Percentiles rank a stretch among this genome's conserved stretches.
Conservation (phyloP, 2,888 invertebrate species). For the Orchesellides sinensis region DNA sequence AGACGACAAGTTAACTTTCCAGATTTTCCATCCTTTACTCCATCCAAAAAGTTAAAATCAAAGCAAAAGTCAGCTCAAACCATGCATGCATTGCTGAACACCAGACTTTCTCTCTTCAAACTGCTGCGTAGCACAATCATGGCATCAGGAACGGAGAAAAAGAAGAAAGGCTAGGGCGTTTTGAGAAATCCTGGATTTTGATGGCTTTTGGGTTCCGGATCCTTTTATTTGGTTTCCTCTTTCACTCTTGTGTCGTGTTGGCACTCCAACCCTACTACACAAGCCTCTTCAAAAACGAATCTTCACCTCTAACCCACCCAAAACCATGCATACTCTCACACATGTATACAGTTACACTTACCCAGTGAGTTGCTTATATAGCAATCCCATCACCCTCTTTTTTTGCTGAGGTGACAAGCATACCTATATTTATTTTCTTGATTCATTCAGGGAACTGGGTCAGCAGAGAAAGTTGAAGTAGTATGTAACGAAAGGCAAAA, state of each 20-base stretch:
- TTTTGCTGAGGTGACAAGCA: conserved; percentile 30
- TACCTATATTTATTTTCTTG: conserved; percentile 7
- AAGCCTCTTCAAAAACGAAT: neutral
- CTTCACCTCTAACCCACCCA: neutral
- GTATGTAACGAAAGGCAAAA: conserved; percentile 25
- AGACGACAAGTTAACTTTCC: neutral
- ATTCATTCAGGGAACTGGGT: conserved; percentile 51
- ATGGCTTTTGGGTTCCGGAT: conserved; percentile 53
- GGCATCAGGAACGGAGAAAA: too few species aligned
- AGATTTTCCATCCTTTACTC: too few species aligned
- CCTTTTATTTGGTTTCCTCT: conserved; percentile 60
- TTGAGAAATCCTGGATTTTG: conserved; percentile 40
- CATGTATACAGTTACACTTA: too few species aligned
- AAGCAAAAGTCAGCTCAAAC: neutral
- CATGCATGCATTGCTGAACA: neutral
- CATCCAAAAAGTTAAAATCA: neutral
- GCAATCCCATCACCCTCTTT: neutral
- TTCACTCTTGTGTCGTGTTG: conserved; percentile 34
- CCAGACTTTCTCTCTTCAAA: neutral
- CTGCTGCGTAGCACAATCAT: neutral
- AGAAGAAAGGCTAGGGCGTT: neutral
- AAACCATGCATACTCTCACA: neutral
- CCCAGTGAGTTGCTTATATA: too few species aligned
- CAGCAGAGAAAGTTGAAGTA: neutral
- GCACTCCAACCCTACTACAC: neutral